Conservation (phyloP, 2,888 invertebrate genomes). For the Plebejus melissa region DNA sequence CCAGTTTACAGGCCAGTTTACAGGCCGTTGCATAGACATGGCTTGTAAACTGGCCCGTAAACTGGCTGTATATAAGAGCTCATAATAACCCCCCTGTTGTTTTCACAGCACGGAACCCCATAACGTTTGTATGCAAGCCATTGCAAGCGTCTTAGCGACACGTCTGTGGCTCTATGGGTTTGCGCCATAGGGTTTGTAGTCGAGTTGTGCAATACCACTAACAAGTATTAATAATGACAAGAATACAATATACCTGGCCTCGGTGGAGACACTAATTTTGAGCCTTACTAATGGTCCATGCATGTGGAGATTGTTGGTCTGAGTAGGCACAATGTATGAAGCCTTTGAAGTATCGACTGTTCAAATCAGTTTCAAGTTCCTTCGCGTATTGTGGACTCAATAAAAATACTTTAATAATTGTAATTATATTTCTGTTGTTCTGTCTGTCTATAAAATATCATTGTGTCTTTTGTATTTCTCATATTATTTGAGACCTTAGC, state of each 20-base stretch:
- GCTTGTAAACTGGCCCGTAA: too few species aligned
- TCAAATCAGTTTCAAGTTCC: background rate
- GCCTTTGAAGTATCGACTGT: background rate
- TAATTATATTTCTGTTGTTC: too few species aligned
- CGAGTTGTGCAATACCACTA: constrained; percentile 34
- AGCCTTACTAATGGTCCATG: constrained; percentile 8
- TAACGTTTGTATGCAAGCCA: constrained; percentile 27
- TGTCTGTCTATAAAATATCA: too few species aligned
- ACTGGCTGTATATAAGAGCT: too few species aligned
- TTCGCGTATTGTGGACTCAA: background rate
- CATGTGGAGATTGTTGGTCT: background rate
- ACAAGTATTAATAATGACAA: constrained; percentile 44
- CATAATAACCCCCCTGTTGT: too few species aligned
- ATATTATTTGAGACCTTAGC: too few species aligned
- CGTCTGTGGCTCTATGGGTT: constrained; percentile 29
- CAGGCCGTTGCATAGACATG: too few species aligned
- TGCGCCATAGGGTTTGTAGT: constrained; percentile 36
- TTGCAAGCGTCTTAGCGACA: constrained; percentile 6
- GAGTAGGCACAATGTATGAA: background rate
- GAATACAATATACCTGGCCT: constrained; percentile 31
- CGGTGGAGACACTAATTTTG: constrained; percentile 23
- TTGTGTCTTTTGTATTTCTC: too few species aligned
- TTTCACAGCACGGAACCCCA: background rate
- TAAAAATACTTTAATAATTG: background rate
- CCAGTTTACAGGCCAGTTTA: too few species aligned